Conservation (phyloP, 2,797 vertebrate genomes). For the Rousettus madagascariensis region DNA sequence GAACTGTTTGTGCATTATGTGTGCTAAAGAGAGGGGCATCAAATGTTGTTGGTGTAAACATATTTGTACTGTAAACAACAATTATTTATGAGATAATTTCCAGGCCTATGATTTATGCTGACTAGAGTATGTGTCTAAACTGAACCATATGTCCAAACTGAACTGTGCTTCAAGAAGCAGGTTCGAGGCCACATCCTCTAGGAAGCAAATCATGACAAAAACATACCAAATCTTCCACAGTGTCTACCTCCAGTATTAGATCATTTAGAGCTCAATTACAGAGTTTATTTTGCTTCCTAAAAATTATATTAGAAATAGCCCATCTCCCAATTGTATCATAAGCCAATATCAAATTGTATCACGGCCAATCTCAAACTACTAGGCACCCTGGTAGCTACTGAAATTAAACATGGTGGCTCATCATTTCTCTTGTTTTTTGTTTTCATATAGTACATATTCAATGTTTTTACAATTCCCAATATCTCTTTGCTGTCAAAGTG, state of each 20-base stretch:
- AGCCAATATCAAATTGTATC: not conserved
- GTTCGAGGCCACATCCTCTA: not conserved
- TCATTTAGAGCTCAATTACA: not conserved
- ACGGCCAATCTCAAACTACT: not conserved
- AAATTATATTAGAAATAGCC: conserved; percentile 19
- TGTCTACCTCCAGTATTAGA: not conserved
- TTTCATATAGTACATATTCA: not conserved
- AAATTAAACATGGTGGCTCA: not conserved
- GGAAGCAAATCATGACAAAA: not conserved
- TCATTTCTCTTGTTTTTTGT: not conserved
- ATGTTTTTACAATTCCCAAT: not conserved
- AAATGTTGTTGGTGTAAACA: not conserved
- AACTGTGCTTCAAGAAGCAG: not conserved
- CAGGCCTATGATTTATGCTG: not conserved
- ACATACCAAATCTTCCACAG: not conserved
- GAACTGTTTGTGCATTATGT: not conserved
- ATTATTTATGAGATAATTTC: not conserved
- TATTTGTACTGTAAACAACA: not conserved
- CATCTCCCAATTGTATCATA: not conserved
- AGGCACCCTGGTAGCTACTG: not conserved
- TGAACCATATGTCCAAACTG: not conserved
- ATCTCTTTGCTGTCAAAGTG: not conserved
- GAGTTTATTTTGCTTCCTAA: not conserved
- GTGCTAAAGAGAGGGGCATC: not conserved
- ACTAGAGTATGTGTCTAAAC: not conserved